These are phyloP conservation scores for Belonocnema kinseyi DNA, from an alignment of 1,140 invertebrate genomes.

Conservation along the genomic window DNA sequence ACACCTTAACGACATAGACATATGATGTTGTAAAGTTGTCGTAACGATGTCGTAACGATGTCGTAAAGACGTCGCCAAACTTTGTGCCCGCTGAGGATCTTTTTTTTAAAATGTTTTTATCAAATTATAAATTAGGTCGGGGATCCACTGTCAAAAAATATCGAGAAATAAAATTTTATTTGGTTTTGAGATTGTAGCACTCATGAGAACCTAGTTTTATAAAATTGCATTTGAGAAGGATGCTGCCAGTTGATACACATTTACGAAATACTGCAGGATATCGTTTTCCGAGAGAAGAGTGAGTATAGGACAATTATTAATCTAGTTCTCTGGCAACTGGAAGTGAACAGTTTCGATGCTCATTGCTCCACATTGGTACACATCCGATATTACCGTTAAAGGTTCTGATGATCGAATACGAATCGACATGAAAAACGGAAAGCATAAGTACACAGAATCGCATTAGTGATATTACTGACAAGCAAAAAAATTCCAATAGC, in stretches of 20 bases:
- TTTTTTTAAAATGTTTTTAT: too few species aligned
- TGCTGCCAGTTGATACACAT: not conserved
- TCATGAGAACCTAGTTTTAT: not conserved
- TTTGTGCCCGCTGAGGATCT: too few species aligned
- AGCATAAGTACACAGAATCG: not conserved
- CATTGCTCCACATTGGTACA: not conserved
- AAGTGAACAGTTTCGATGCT: not conserved
- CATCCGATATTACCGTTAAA: conserved; percentile 17
- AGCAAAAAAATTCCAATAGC: not conserved
- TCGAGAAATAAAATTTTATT: not conserved
- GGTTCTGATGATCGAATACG: conserved; percentile 10
- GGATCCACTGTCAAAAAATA: too few species aligned
- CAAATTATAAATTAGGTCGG: too few species aligned
- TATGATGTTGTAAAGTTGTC: too few species aligned
- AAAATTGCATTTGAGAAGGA: not conserved
- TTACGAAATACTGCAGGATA: not conserved
- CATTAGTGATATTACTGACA: conserved; percentile 11
- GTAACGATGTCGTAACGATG: too few species aligned
- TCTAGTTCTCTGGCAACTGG: conserved; percentile 9
- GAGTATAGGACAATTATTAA: conserved; percentile 34
- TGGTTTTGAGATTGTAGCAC: not conserved
- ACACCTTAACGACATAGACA: too few species aligned
- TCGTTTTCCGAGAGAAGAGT: conserved; percentile 2
- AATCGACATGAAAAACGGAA: not conserved
- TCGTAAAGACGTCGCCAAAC: too few species aligned